A percentile compares a stretch with the other conserved stretches of the same genome.
phyloP scores from a whole-genome alignment of 2,797 vertebrate genomes.

The Anas acuta region DNA sequence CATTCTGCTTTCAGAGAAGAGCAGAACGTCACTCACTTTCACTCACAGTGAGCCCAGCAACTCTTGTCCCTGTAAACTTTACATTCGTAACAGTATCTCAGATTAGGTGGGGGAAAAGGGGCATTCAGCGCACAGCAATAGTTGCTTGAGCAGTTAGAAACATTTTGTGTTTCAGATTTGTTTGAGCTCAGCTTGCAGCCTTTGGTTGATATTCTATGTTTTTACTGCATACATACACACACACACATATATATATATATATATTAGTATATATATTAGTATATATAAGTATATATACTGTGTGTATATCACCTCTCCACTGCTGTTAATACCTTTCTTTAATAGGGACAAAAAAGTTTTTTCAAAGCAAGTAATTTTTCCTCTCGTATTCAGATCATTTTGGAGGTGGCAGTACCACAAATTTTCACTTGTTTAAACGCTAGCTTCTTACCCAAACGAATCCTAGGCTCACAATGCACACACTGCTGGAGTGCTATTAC shows the following conservation, averaged over 20 bases:
- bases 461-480: background rate
- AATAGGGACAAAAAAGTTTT: background rate
- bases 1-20: background rate
- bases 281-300: background rate
- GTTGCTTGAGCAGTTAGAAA: background rate
- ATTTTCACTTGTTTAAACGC: background rate
- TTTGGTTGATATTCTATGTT: background rate
- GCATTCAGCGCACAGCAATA: background rate
- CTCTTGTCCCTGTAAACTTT: background rate
- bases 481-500: background rate
- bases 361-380: background rate
- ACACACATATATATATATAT: no score
- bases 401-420: background rate
- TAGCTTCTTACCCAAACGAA: background rate
- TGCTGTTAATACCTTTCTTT: background rate
- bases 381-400: background rate
- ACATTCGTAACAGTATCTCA: background rate
- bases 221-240: background rate
- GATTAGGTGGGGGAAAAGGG: background rate
- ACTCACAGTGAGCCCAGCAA: accelerated
- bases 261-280: no score
- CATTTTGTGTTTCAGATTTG: background rate
- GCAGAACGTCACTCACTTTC: accelerated
- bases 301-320: no score
- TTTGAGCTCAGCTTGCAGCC: background rate